Evolutionary conservation across 2,797 vertebrate genomes (phyloP).

Genomic region (Sarcophilus harrisii): DNA sequence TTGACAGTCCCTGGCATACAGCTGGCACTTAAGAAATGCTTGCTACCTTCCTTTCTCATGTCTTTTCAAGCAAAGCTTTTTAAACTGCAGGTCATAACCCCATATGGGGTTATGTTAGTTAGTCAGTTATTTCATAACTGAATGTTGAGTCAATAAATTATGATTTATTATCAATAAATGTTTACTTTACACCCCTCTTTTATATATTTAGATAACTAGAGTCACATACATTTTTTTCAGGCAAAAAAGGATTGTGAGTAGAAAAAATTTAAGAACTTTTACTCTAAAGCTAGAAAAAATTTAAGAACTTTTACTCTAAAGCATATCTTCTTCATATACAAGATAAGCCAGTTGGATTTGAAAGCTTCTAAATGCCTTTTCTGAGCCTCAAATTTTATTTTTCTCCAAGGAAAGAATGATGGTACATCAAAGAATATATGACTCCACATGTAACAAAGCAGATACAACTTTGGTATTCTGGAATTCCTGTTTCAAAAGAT

Average conservation of each 20-base stretch:
- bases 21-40: neutral
- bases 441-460: neutral
- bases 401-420: neutral
- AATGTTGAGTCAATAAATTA: too few species aligned
- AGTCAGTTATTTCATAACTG: too few species aligned
- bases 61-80: too few species aligned
- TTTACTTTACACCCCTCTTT: too few species aligned
- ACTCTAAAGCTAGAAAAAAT: neutral
- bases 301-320: neutral
- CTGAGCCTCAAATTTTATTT: neutral
- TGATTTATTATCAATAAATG: too few species aligned
- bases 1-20: neutral
- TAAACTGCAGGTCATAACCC: too few species aligned
- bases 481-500: neutral
- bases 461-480: neutral
- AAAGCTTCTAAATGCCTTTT: neutral
- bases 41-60: neutral
- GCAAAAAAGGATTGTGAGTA: too few species aligned
- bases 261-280: neutral
- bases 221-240: too few species aligned
- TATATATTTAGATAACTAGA: too few species aligned
- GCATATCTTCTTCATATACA: neutral
- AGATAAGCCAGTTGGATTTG: neutral
- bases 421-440: neutral
- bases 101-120: too few species aligned